Conservation (phyloP, 2,113 vertebrate species). For the Mungos mungo region DNA sequence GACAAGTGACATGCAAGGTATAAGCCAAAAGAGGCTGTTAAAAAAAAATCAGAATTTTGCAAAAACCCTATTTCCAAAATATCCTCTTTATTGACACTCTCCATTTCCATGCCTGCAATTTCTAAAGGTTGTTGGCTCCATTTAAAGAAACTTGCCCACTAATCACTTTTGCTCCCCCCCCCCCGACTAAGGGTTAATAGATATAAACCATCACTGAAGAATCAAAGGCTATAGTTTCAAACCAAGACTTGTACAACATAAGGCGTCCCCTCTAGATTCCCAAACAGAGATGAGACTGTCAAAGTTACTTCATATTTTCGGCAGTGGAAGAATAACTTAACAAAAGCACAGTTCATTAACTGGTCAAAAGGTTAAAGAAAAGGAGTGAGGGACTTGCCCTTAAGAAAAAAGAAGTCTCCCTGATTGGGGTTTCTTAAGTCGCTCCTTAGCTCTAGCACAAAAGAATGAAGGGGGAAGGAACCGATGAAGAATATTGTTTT, state of each 20-base stretch:
- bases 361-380: slow-evolving; percentile 73
- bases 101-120: not conserved
- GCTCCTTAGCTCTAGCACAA: slow-evolving; percentile 48
- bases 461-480: slow-evolving; percentile 33
- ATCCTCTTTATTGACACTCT: not conserved
- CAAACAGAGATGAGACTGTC: slow-evolving; percentile 66
- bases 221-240: slow-evolving; percentile 73
- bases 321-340: slow-evolving; percentile 74
- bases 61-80: slow-evolving; percentile 56
- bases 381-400: slow-evolving; percentile 18
- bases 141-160: not conserved
- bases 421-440: not conserved
- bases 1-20: slow-evolving; percentile 48
- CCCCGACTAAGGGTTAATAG: slow-evolving; percentile 45
- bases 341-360: slow-evolving; percentile 63
- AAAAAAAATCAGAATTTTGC: not conserved
- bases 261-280: slow-evolving; percentile 70
- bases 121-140: not conserved
- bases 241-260: not conserved
- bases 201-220: slow-evolving; percentile 70
- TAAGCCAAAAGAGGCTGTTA: slow-evolving; percentile 52
- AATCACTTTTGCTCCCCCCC: not conserved
- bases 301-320: slow-evolving; percentile 62
- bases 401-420: not conserved
- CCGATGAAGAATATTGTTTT: not conserved